phyloP scores from a whole-genome alignment of 2,797 vertebrate species.

The Trichosurus vulpecula region DNA sequence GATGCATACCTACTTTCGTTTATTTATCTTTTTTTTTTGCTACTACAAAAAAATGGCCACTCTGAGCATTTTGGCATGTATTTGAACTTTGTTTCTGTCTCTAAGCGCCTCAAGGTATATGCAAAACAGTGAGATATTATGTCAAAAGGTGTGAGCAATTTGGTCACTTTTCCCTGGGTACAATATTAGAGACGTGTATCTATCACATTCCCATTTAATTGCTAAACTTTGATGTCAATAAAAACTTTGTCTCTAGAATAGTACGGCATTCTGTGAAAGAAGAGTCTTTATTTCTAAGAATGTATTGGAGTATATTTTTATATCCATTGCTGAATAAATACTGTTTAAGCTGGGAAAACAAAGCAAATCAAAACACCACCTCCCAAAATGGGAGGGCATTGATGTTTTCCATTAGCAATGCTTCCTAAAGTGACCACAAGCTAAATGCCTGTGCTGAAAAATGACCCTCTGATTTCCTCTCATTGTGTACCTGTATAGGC shows the following conservation, averaged over 20 bases:
- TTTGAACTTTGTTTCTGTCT: not conserved
- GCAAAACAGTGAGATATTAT: not conserved
- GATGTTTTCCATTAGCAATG: not conserved
- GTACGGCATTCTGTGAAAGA: not conserved
- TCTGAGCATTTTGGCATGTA: not conserved
- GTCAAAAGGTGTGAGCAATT: not conserved
- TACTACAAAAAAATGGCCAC: not conserved
- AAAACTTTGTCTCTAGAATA: not conserved
- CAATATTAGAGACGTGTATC: not conserved
- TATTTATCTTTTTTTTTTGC: not conserved
- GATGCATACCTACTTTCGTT: not conserved
- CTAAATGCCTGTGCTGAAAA: not conserved
- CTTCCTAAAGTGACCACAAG: accelerated
- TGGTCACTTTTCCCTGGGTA: not conserved
- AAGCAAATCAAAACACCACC: not conserved
- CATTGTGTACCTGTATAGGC: accelerated
- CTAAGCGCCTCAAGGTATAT: not conserved
- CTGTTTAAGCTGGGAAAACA: not conserved
- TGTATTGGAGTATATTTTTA: not conserved
- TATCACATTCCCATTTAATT: not conserved
- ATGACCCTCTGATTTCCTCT: accelerated
- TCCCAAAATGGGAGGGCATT: not conserved
- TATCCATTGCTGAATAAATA: not conserved
- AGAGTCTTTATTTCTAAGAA: not conserved
- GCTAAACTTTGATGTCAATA: not conserved